Conservation (phyloP, 1,140 invertebrate genomes). For the Tyrophagus putrescentiae region DNA sequence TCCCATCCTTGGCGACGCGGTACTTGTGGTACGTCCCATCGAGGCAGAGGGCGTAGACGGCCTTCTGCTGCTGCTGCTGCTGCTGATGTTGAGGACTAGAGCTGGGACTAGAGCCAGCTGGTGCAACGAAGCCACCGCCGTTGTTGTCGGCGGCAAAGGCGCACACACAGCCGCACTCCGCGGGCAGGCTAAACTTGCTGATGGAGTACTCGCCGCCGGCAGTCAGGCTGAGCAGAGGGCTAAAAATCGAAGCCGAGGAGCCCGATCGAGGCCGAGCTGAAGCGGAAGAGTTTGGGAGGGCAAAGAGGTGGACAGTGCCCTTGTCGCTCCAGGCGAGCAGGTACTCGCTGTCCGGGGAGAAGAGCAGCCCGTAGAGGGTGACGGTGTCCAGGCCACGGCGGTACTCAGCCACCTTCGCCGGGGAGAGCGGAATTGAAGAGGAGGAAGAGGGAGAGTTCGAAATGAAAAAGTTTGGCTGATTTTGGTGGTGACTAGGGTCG, state of each 20-base stretch:
- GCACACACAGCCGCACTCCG: conserved; percentile 68
- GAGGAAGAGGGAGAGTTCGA: too few relatives aligned
- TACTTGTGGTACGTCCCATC: conserved; percentile 88
- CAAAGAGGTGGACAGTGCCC: conserved; percentile 82
- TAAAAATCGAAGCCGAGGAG: conserved; percentile 46
- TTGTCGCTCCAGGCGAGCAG: conserved; percentile 81
- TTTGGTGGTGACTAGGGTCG: too few relatives aligned
- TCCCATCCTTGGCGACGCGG: conserved; percentile 66
- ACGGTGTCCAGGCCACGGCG: conserved; percentile 70
- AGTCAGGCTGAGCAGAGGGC: conserved; percentile 52
- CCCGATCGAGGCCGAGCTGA: conserved; percentile 50
- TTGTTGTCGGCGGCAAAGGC: conserved; percentile 56
- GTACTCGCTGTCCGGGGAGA: conserved; percentile 63
- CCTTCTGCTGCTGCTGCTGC: too few relatives aligned
- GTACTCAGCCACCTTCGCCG: conserved; percentile 50
- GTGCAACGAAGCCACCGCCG: too few relatives aligned
- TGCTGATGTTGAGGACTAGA: too few relatives aligned
- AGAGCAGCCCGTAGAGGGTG: conserved; percentile 71
- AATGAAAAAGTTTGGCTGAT: background rate
- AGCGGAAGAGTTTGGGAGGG: conserved; percentile 54
- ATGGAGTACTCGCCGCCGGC: conserved; percentile 66
- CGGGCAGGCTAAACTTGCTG: conserved; percentile 59
- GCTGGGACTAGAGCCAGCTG: too few relatives aligned
- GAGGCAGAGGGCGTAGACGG: conserved; percentile 66
- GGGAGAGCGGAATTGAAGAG: too few relatives aligned